Evolutionary conservation across 2,113 vertebrate genomes (phyloP).

Genomic region (Reinhardtius hippoglossoides): DNA sequence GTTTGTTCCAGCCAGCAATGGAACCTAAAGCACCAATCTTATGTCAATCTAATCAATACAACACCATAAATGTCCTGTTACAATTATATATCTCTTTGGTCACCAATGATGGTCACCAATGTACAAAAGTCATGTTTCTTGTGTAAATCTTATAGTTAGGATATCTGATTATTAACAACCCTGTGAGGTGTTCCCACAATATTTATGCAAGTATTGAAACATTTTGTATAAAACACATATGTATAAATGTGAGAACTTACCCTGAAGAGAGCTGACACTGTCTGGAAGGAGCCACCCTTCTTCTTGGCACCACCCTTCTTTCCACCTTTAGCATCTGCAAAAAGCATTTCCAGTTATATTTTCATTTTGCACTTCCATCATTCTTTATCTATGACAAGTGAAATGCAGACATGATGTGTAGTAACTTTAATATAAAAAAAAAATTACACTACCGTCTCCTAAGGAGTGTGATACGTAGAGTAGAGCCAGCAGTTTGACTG

Average conservation of each 20-base stretch:
- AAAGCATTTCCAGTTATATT: background rate
- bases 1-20: too few relatives aligned
- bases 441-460: slow-evolving; percentile 59
- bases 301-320: slow-evolving; percentile 91
- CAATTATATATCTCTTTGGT: background rate
- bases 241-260: slow-evolving; percentile 31
- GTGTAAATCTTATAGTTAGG: background rate
- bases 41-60: background rate
- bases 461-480: slow-evolving; percentile 66
- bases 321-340: slow-evolving; percentile 35
- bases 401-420: background rate
- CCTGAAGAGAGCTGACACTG: slow-evolving; percentile 94
- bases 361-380: background rate
- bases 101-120: too few relatives aligned
- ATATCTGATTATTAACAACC: background rate
- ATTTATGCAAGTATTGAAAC: background rate
- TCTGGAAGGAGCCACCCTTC: slow-evolving; percentile 98
- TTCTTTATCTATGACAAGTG: background rate
- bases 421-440: background rate
- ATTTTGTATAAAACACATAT: background rate
- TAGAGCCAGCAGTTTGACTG: slow-evolving; percentile 71
- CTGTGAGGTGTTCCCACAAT: background rate
- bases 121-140: background rate
- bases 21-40: background rate
- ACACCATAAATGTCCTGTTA: background rate